These are phyloP conservation scores for Oreochromis grahami DNA, from an alignment of 2,797 vertebrate species.

Conservation along the genomic window DNA sequence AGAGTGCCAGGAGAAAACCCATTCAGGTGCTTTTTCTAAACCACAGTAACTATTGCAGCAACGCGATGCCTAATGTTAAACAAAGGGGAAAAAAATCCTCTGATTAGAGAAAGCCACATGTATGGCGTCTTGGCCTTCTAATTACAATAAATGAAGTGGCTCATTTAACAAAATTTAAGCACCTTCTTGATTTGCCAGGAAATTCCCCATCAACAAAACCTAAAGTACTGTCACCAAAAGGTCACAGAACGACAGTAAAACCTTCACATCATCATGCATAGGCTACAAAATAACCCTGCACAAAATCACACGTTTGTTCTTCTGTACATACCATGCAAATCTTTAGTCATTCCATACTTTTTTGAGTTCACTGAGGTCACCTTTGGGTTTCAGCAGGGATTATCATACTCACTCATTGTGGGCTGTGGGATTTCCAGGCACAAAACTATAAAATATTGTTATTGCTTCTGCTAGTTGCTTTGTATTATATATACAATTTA, in stretches of 20 bases:
- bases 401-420: neutral
- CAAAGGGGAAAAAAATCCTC: neutral
- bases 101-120: neutral
- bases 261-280: neutral
- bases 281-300: neutral
- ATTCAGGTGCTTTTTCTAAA: neutral
- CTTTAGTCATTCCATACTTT: neutral
- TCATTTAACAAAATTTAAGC: neutral
- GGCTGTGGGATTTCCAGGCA: neutral
- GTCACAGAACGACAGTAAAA: neutral
- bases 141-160: neutral
- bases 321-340: neutral
- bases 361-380: neutral
- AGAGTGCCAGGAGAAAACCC: neutral
- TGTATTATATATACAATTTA: neutral
- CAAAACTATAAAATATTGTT: neutral
- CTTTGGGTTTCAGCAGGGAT: neutral
- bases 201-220: neutral
- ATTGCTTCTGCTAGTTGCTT: neutral
- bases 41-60: neutral
- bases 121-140: neutral
- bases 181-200: neutral
- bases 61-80: neutral
- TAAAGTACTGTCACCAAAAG: neutral
- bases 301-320: neutral